Conservation (phyloP, 2,113 vertebrate genomes). For the Heterotilapia buettikoferi region DNA sequence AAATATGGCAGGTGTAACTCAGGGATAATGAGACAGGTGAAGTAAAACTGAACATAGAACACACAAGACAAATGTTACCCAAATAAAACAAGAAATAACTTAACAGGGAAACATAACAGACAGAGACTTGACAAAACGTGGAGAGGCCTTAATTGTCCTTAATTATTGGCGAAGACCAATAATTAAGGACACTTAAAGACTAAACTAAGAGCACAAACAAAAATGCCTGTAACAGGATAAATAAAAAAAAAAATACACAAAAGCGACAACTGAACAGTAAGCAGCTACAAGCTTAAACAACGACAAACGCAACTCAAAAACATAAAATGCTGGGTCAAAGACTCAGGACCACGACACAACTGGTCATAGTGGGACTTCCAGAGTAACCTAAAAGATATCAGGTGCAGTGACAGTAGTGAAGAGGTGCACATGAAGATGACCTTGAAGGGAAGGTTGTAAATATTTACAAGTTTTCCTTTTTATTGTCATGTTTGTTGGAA, state of each 20-base stretch:
- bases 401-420: background rate
- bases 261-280: background rate
- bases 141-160: background rate
- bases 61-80: background rate
- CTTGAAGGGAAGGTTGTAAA: background rate
- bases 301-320: background rate
- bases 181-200: background rate
- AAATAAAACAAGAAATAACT: background rate
- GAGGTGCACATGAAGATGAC: background rate
- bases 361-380: background rate
- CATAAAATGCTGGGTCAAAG: background rate
- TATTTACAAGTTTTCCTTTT: background rate
- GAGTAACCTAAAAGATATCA: background rate
- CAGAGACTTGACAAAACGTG: background rate
- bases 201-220: background rate
- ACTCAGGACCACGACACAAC: background rate
- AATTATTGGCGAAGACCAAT: background rate
- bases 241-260: accelerated
- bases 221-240: background rate
- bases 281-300: background rate
- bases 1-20: background rate
- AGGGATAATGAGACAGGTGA: background rate
- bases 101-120: background rate
- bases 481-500: background rate
- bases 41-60: background rate